phyloP scores from a whole-genome alignment of 2,888 invertebrate species.

The Parnassius mnemosyne region DNA sequence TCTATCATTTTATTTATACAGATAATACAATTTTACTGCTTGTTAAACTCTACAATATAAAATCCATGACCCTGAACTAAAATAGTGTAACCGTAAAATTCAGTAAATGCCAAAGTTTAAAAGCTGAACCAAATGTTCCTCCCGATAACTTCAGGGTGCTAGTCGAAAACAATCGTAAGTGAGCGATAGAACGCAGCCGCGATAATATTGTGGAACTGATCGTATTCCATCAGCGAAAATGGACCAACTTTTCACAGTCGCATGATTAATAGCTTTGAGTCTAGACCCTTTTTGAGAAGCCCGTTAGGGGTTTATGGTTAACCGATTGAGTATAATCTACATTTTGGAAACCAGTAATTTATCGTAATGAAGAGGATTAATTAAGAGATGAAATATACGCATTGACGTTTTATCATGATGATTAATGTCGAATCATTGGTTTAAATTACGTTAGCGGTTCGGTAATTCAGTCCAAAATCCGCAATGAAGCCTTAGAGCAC shows the following conservation, averaged over 20 bases:
- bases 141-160: neutral
- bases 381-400: slow-evolving; percentile 2
- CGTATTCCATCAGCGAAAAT: slow-evolving; percentile 16
- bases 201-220: slow-evolving; percentile 16
- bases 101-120: neutral
- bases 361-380: slow-evolving; percentile 6
- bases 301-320: slow-evolving; percentile 15
- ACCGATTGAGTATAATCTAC: slow-evolving; percentile 8
- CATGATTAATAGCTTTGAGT: slow-evolving; percentile 17
- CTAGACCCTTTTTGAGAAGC: slow-evolving; percentile 19
- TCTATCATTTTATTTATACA: too few species aligned
- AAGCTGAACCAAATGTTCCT: neutral
- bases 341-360: neutral
- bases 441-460: neutral
- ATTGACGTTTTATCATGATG: slow-evolving; percentile 5
- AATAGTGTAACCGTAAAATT: too few species aligned
- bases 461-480: neutral
- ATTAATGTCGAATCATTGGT: neutral
- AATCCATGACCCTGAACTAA: too few species aligned
- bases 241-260: slow-evolving; percentile 17
- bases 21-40: too few species aligned
- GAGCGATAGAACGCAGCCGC: slow-evolving; percentile 10
- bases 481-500: neutral
- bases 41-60: too few species aligned
- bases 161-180: slow-evolving; percentile 1